Percentiles rank a stretch among this genome's conserved stretches.
Evolutionary conservation across 2,113 vertebrate species (phyloP).

Genomic region (Choloepus hoffmanni): DNA sequence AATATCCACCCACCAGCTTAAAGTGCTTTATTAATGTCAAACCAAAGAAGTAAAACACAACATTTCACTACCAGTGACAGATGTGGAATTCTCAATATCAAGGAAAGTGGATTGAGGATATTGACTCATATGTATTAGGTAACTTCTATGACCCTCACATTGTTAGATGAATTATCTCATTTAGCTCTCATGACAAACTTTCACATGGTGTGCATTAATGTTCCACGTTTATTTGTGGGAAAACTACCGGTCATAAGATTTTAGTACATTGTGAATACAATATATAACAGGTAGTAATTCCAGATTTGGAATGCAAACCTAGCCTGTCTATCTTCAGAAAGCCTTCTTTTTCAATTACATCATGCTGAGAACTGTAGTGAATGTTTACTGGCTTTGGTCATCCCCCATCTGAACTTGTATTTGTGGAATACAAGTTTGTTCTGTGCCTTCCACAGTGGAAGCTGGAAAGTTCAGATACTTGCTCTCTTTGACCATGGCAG

Average conservation of each 20-base stretch:
- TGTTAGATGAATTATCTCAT: too few relatives aligned
- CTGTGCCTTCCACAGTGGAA: neutral
- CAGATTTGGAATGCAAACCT: neutral
- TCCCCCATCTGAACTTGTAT: neutral
- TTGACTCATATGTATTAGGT: neutral
- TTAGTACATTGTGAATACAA: neutral
- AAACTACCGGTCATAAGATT: neutral
- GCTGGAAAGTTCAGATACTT: neutral
- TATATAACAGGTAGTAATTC: neutral
- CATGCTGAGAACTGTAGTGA: neutral
- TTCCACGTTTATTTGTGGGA: neutral
- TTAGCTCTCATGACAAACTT: neutral
- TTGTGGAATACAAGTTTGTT: neutral
- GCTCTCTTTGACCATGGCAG: neutral
- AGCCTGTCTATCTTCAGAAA: neutral
- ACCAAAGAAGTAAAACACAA: slow-evolving; percentile 65
- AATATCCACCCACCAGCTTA: slow-evolving; percentile 64
- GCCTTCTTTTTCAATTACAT: neutral
- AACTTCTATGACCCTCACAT: neutral
- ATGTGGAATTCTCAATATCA: slow-evolving; percentile 65
- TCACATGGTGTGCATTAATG: neutral
- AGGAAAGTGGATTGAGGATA: neutral
- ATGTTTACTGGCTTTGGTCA: neutral
- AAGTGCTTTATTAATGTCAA: slow-evolving; percentile 74
- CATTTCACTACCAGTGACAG: slow-evolving; percentile 56